A percentile compares a stretch with the other conserved stretches of the same genome.
phyloP scores from a whole-genome alignment of 2,888 invertebrate genomes.

The Fissipunctia ypsillon region DNA sequence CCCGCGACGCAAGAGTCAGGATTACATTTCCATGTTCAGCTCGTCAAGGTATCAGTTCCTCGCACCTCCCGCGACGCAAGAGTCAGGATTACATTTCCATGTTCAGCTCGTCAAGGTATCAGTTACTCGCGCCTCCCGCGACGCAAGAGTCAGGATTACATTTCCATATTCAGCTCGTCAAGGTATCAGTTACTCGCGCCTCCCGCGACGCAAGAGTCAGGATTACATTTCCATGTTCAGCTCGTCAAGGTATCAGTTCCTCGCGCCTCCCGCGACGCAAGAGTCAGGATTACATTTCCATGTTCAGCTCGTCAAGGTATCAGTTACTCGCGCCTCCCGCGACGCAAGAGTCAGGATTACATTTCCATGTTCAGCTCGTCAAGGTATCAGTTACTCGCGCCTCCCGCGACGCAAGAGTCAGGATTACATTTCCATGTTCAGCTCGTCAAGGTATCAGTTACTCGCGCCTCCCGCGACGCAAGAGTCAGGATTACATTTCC shows the following conservation, averaged over 20 bases:
- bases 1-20: conserved; percentile 28
- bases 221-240: conserved; percentile 54
- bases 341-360: conserved; percentile 33
- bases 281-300: conserved; percentile 48
- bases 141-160: conserved; percentile 33
- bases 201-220: conserved; percentile 30
- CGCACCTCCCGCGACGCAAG: conserved; percentile 29
- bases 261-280: conserved; percentile 29
- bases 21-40: conserved; percentile 54
- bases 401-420: conserved; percentile 29
- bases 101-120: conserved; percentile 51
- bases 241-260: conserved; percentile 47
- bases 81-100: conserved; percentile 49
- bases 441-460: conserved; percentile 51
- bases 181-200: conserved; percentile 41
- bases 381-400: conserved; percentile 43
- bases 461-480: conserved; percentile 33
- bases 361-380: conserved; percentile 54
- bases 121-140: conserved; percentile 36
- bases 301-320: conserved; percentile 50
- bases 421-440: conserved; percentile 54
- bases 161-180: conserved; percentile 55
- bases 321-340: conserved; percentile 38
- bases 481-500: conserved; percentile 47
- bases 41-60: conserved; percentile 47